A percentile compares a stretch with the other conserved stretches of the same genome.
phyloP scores from a whole-genome alignment of 2,888 invertebrate species.

The Drosophila falleni region DNA sequence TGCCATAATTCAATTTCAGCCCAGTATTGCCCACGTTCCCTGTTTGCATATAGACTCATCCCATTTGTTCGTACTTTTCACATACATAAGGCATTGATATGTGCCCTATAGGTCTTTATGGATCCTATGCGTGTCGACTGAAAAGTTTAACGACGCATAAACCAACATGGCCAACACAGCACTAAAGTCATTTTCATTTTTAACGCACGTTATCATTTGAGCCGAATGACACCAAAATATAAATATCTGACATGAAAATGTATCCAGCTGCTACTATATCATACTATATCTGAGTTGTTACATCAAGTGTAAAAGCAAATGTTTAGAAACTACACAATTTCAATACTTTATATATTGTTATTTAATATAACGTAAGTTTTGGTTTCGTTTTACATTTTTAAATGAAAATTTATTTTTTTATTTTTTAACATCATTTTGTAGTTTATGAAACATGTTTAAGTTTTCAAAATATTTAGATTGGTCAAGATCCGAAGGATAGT shows the following conservation, averaged over 20 bases:
- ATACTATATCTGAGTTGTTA: neutral
- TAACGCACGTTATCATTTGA: slow-evolving; percentile 57
- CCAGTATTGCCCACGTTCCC: slow-evolving; percentile 36
- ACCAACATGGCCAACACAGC: slow-evolving; percentile 67
- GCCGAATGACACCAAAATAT: slow-evolving; percentile 43
- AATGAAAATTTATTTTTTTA: too few relatives aligned
- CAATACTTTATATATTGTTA: neutral
- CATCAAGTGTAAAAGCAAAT: slow-evolving; percentile 10
- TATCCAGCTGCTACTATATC: neutral
- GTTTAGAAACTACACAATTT: neutral
- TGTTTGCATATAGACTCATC: slow-evolving; percentile 35
- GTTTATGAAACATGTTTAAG: too few relatives aligned
- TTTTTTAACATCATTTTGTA: too few relatives aligned
- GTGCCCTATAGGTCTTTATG: slow-evolving; percentile 61
- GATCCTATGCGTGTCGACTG: slow-evolving; percentile 60
- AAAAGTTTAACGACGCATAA: slow-evolving; percentile 79
- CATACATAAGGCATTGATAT: slow-evolving; percentile 65
- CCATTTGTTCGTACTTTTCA: neutral
- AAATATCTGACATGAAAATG: slow-evolving; percentile 14
- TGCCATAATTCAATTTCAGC: slow-evolving; percentile 76
- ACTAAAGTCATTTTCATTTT: slow-evolving; percentile 69
- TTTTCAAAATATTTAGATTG: too few relatives aligned
- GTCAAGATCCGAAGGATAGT: too few relatives aligned
- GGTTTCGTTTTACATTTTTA: neutral
- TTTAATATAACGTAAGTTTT: neutral